phyloP scores from a whole-genome alignment of 2,113 vertebrate species.

The Trematomus loennbergii region DNA sequence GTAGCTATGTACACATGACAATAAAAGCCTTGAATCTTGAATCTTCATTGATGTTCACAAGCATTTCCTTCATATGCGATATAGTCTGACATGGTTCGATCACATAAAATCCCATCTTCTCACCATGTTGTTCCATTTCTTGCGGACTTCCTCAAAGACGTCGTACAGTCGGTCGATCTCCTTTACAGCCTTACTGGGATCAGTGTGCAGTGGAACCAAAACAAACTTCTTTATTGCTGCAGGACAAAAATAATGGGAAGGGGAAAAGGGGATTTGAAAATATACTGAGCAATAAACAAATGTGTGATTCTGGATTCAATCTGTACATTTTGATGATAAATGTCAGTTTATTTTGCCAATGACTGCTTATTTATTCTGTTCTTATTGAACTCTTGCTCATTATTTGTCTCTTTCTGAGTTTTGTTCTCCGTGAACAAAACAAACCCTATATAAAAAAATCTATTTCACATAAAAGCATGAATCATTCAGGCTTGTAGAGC shows the following conservation, averaged over 20 bases:
- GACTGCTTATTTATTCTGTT: background rate
- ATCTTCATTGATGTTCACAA: background rate
- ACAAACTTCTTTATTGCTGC: slow-evolving; percentile 51
- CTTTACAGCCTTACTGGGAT: slow-evolving; percentile 31
- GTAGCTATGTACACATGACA: too few relatives aligned
- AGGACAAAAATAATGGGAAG: background rate
- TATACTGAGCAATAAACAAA: too few relatives aligned
- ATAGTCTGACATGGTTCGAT: background rate
- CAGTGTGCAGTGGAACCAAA: slow-evolving; percentile 65
- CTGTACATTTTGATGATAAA: too few relatives aligned
- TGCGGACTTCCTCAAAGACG: slow-evolving; percentile 62
- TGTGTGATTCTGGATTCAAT: too few relatives aligned
- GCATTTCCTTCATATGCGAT: background rate
- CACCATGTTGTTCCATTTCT: slow-evolving; percentile 69
- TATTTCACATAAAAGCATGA: background rate
- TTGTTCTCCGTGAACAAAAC: too few relatives aligned
- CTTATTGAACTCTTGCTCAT: background rate
- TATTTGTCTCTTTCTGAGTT: background rate
- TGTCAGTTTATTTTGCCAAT: background rate
- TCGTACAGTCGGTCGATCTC: slow-evolving; percentile 76
- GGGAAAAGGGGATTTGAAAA: background rate
- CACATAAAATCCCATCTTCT: background rate
- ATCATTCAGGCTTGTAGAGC: background rate
- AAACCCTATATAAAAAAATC: too few relatives aligned
- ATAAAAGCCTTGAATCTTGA: too few relatives aligned